These are phyloP conservation scores for Chelonus formosanus DNA, from an alignment of 2,888 invertebrate genomes.

Conservation along the genomic window DNA sequence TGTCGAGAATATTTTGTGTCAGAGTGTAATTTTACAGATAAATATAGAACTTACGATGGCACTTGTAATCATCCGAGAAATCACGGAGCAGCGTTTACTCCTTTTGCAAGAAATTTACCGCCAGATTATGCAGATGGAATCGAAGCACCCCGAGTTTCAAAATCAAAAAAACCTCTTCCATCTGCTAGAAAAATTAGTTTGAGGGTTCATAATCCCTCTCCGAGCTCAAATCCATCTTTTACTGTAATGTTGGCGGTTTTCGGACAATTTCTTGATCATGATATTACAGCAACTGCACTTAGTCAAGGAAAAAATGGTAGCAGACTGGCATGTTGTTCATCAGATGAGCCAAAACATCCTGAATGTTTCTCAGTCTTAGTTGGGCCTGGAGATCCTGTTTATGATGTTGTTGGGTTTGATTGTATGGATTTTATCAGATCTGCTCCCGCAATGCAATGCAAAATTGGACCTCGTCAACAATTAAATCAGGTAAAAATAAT, in stretches of 20 bases:
- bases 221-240: conserved; percentile 78
- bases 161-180: conserved; percentile 70
- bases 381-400: conserved; percentile 75
- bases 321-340: conserved; percentile 76
- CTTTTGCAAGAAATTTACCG: conserved; percentile 77
- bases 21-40: conserved; percentile 37
- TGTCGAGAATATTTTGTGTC: conserved; percentile 50
- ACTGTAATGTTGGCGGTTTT: conserved; percentile 87
- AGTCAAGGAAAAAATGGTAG: conserved; percentile 77
- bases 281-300: conserved; percentile 84
- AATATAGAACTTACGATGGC: conserved; percentile 72
- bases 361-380: conserved; percentile 83
- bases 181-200: conserved; percentile 80
- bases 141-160: conserved; percentile 70
- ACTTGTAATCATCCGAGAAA: conserved; percentile 78
- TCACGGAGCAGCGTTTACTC: conserved; percentile 78
- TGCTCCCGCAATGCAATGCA: conserved; percentile 80
- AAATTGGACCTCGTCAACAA: conserved; percentile 83
- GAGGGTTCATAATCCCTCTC: conserved; percentile 76
- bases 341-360: conserved; percentile 69
- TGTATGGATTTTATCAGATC: conserved; percentile 90
- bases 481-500: conserved; percentile 67
- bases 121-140: conserved; percentile 82
- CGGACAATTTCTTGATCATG: conserved; percentile 90
- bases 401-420: conserved; percentile 72